A percentile compares a stretch with the other conserved stretches of the same genome.
These are phyloP conservation scores for Motacilla tschutschensis DNA, from an alignment of 2,113 vertebrate genomes.

Conservation along the genomic window DNA sequence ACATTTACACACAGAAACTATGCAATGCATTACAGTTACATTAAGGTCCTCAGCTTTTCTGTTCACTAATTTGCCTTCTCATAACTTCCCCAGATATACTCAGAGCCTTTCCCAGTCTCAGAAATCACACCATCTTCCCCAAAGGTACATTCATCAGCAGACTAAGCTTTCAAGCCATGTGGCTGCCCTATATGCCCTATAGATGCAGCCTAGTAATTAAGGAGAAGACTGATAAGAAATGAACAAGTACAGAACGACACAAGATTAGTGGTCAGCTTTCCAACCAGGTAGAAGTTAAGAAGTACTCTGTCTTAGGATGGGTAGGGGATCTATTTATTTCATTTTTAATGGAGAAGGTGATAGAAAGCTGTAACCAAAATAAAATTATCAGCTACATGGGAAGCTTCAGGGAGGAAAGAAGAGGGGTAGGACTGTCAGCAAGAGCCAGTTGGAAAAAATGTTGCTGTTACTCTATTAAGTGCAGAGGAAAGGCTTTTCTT, in stretches of 20 bases:
- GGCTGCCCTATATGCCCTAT: background rate
- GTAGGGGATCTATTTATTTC: background rate
- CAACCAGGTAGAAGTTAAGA: background rate
- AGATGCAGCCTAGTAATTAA: background rate
- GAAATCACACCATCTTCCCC: background rate
- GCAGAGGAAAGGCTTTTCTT: background rate
- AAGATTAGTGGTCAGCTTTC: background rate
- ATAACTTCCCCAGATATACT: background rate
- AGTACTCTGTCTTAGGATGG: background rate
- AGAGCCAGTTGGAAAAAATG: background rate
- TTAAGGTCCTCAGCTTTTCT: conserved; percentile 41
- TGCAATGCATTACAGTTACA: conserved; percentile 60
- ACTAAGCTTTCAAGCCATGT: background rate
- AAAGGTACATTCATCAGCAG: conserved; percentile 10
- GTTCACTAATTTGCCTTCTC: conserved; percentile 17
- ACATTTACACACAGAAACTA: conserved; percentile 45
- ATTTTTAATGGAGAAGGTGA: background rate
- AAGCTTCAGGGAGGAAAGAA: background rate
- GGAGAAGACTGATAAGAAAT: background rate
- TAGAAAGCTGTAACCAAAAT: background rate
- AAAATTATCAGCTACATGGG: background rate
- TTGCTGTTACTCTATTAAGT: background rate
- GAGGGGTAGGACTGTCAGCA: background rate
- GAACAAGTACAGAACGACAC: background rate
- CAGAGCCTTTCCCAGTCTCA: background rate